Base-by-base conservation (phyloP, 92 coral and sea anemone species). In the Palythoa caribaeorum region DNA sequence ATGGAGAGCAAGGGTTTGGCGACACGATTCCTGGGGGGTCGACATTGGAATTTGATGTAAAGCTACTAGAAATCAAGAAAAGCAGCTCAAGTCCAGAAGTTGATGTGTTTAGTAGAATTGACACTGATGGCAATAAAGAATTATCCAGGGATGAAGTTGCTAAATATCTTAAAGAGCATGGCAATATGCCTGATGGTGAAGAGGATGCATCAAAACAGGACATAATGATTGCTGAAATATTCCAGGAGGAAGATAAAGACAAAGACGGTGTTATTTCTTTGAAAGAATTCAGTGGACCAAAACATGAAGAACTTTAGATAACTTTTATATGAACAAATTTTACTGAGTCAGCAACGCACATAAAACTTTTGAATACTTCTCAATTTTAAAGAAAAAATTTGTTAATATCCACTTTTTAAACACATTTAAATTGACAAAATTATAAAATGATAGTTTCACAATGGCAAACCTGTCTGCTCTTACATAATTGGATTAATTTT, bases 251-350 rank as follows among this genome's bases (percentile, higher is more conserved):
- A 86, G 98, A 95, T 83, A 95, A 93, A 87, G 93, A 95, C 83
- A 95, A 95, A 52, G 98, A 95, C 86, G 98, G 98, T 9, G 94
- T 92, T 17, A 95, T 95, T 71, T 95, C 98, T 12, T 93, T 88
- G 87, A 87, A 92, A 71, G 98, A 95, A 87, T 95, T 95, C 51
- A 83, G 92, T 92, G 98, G 98, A 9, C 98, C 98, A 71, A 95
- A 95, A 80, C 98, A 90, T 90, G 98, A 95, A 81, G 86, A 81
- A 47, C 86, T 81, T n/a, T 81, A 81, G 86, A 66, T 60, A 66
- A 12, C 37, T 50, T 47, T 28, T n/a, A 60, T 38, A 57, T 0
- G 60, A 62, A 9, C 38, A 15, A 79, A 38, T 19, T 9, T 8
- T 57, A 8, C 65, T 17, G 10, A 48, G 38, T 44, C 6, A 44